phyloP scores from a whole-genome alignment of 2,888 invertebrate genomes.

The Litoditis marina region DNA sequence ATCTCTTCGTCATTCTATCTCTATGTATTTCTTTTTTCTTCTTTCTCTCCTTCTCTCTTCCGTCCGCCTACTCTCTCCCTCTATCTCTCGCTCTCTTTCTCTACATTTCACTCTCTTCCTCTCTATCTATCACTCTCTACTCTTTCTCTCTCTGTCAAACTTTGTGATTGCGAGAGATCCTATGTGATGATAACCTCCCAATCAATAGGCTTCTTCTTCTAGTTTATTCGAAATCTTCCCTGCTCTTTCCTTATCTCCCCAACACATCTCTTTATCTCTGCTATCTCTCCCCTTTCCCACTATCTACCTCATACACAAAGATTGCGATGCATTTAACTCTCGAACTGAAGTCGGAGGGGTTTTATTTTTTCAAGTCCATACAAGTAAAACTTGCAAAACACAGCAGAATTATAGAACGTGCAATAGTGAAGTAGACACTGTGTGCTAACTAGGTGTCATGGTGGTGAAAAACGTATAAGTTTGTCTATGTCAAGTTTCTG shows the following conservation, averaged over 20 bases:
- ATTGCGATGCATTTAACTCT: too few relatives aligned
- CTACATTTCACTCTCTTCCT: constrained; percentile 3
- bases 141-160: constrained; percentile 2
- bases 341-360: too few relatives aligned
- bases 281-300: constrained; percentile 1
- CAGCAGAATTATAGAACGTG: too few relatives aligned
- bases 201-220: background rate
- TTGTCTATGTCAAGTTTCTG: too few relatives aligned
- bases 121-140: background rate
- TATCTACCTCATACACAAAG: too few relatives aligned
- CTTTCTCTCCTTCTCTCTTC: background rate
- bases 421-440: too few relatives aligned
- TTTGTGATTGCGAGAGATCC: too few relatives aligned
- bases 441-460: too few relatives aligned
- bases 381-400: too few relatives aligned
- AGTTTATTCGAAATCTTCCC: constrained; percentile 1
- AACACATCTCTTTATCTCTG: background rate
- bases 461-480: too few relatives aligned
- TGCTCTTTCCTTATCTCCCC: background rate
- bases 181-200: background rate
- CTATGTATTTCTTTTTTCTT: background rate
- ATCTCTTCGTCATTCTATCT: constrained; percentile 10
- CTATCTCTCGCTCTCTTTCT: background rate
- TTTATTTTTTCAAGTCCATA: too few relatives aligned
- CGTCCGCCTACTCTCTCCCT: constrained; percentile 21